A percentile compares a stretch with the other conserved stretches of the same genome.
phyloP scores from a whole-genome alignment of 2,797 vertebrate species.

The Manis pentadactyla region DNA sequence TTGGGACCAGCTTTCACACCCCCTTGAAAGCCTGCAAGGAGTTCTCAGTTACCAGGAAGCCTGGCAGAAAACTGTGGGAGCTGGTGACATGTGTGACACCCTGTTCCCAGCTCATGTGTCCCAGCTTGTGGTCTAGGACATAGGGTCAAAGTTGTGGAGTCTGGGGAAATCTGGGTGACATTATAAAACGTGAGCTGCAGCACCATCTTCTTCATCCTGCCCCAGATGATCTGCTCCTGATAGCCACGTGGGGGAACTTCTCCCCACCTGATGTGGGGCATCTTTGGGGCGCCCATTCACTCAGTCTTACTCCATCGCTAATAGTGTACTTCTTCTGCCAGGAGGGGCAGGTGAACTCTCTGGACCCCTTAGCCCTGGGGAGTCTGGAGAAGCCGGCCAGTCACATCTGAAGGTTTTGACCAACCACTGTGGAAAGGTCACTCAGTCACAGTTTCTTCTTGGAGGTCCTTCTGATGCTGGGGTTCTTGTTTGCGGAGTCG shows the following conservation, averaged over 20 bases:
- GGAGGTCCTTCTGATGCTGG: neutral
- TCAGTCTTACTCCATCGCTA: neutral
- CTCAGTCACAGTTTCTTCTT: neutral
- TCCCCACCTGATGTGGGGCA: fast-evolving
- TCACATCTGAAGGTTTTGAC: neutral
- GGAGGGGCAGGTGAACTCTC: neutral
- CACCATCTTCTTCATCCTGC: neutral
- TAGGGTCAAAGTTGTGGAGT: conserved; percentile 51
- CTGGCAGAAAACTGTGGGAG: conserved; percentile 1
- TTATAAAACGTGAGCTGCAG: neutral
- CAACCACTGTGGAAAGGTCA: neutral
- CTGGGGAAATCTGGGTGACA: conserved; percentile 9
- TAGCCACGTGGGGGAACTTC: neutral
- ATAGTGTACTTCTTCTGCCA: neutral
- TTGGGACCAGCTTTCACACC: neutral
- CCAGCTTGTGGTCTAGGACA: neutral
- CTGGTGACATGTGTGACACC: neutral
- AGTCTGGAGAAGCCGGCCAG: neutral
- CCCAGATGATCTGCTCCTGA: neutral
- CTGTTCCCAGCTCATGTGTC: neutral
- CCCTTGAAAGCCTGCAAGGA: neutral
- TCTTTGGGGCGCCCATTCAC: neutral
- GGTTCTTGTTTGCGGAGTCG: too few relatives aligned
- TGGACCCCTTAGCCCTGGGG: neutral
- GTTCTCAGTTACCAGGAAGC: neutral